phyloP scores from a whole-genome alignment of 2,888 invertebrate species.

The Drosophila meridiana region DNA sequence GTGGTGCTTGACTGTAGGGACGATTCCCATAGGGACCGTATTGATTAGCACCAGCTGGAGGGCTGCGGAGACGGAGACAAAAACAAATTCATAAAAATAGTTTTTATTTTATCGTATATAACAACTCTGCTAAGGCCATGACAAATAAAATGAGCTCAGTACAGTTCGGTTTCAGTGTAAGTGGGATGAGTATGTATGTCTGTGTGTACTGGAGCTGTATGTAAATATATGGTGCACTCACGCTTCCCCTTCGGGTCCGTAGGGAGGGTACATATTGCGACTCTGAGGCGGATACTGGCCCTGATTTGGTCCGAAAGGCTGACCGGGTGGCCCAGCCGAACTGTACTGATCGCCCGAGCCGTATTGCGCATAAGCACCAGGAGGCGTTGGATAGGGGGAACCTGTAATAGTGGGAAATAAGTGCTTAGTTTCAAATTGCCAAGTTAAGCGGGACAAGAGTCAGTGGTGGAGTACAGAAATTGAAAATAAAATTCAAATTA shows the following conservation, averaged over 20 bases:
- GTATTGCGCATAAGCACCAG: constrained; percentile 89
- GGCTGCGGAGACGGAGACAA: constrained; percentile 54
- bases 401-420: constrained; percentile 69
- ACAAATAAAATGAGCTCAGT: constrained; percentile 34
- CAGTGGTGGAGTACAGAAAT: constrained; percentile 9
- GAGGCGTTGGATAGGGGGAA: constrained; percentile 88
- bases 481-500: constrained; percentile 13
- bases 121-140: not conserved
- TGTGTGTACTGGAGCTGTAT: constrained; percentile 24
- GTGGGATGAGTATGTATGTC: constrained; percentile 16
- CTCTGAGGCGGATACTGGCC: constrained; percentile 88
- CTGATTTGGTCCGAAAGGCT: constrained; percentile 87
- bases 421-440: constrained; percentile 5
- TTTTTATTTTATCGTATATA: not conserved
- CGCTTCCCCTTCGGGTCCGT: constrained; percentile 90
- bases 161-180: constrained; percentile 35
- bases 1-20: constrained; percentile 84
- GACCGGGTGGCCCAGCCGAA: constrained; percentile 86
- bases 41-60: constrained; percentile 85
- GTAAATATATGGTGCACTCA: constrained; percentile 82
- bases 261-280: constrained; percentile 92
- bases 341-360: constrained; percentile 88
- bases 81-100: not conserved
- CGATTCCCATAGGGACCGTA: constrained; percentile 84
- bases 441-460: not conserved